Evolutionary conservation across 2,797 vertebrate species (phyloP).

Genomic region (Thripadectes ignobilis): DNA sequence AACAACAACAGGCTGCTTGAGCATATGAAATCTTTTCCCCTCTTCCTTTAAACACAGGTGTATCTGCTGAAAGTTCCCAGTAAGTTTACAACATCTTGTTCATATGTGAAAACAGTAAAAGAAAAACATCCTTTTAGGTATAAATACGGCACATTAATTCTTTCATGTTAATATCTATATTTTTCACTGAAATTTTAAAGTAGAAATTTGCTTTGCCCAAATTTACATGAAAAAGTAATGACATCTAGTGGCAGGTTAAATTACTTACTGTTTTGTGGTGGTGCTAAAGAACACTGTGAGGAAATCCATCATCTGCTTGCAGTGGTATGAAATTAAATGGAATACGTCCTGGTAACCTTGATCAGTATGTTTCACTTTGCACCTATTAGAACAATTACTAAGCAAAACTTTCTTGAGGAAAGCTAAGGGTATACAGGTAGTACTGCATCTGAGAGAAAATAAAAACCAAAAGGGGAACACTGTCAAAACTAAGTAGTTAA

Average conservation of each 20-base stretch:
- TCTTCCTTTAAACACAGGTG: not conserved
- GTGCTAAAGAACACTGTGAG: not conserved
- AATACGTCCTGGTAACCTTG: not conserved
- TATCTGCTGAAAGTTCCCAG: not conserved
- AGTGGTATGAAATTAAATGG: not conserved
- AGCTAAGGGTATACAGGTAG: not conserved
- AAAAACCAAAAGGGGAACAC: not conserved
- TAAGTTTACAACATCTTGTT: not conserved
- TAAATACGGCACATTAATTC: not conserved
- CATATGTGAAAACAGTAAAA: not conserved
- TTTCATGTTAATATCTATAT: not conserved
- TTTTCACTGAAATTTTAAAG: not conserved
- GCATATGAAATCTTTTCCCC: not conserved
- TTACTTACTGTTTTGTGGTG: not conserved
- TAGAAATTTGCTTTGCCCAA: not conserved
- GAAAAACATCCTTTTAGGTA: not conserved
- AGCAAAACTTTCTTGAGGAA: not conserved
- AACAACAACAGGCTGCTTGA: constrained; percentile 13
- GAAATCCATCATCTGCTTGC: not conserved
- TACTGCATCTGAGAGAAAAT: not conserved
- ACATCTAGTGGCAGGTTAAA: constrained; percentile 71
- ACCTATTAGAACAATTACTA: not conserved
- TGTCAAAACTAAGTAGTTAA: not conserved
- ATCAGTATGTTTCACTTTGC: not conserved
- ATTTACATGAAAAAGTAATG: constrained; percentile 64